Percentiles rank a stretch among this genome's conserved stretches.
phyloP scores from a whole-genome alignment of 1,140 invertebrate genomes.

The Drosophila auraria region DNA sequence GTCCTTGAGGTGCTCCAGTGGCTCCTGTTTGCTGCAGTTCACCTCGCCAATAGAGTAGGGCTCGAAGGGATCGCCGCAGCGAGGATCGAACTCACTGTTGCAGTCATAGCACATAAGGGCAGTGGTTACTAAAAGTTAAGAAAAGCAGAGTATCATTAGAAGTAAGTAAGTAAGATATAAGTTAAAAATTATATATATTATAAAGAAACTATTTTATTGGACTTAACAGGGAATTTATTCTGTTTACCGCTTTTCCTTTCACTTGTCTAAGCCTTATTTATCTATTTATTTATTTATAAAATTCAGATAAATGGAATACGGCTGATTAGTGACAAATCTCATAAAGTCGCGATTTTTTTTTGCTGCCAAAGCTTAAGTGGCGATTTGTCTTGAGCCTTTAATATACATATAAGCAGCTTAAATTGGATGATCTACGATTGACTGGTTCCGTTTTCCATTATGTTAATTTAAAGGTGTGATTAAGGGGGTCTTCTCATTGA shows the following conservation, averaged over 20 bases:
- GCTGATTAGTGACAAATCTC: not conserved
- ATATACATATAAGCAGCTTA: not conserved
- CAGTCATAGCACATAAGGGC: slow-evolving; percentile 91
- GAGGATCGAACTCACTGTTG: slow-evolving; percentile 93
- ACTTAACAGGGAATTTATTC: too few species aligned
- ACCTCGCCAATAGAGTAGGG: slow-evolving; percentile 92
- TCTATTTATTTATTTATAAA: too few species aligned
- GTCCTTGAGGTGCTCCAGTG: slow-evolving; percentile 89
- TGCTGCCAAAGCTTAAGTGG: not conserved
- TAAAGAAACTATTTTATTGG: too few species aligned
- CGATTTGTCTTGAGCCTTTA: not conserved
- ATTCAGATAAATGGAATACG: not conserved
- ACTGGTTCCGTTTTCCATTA: not conserved
- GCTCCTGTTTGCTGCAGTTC: slow-evolving; percentile 92
- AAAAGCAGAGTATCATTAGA: not conserved
- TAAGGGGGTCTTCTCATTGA: too few species aligned
- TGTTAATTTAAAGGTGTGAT: not conserved
- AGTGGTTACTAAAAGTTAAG: slow-evolving; percentile 83
- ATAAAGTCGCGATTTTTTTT: not conserved
- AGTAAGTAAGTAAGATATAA: too few species aligned
- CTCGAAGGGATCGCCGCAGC: slow-evolving; percentile 94
- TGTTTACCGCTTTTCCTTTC: not conserved
- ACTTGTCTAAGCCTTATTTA: not conserved
- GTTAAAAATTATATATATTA: not conserved
- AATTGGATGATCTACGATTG: not conserved